Conservation (phyloP, 92 coral and sea anemone genomes). For the Plumapathes pennacea region DNA sequence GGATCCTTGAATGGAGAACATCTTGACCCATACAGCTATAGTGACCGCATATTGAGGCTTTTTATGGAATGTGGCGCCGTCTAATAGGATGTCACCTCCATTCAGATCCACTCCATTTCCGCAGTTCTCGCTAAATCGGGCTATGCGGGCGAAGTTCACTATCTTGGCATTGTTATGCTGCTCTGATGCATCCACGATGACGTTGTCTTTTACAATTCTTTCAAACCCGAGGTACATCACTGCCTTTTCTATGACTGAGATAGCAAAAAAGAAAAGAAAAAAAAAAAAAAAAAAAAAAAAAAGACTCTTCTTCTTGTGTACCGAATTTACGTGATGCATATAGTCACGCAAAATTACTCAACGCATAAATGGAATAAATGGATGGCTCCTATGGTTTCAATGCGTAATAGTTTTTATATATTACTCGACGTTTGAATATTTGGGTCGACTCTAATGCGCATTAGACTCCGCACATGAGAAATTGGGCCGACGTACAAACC, state of each 20-base stretch:
- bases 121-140: slow-evolving; percentile 87
- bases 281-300: background rate
- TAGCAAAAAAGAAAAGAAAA: background rate
- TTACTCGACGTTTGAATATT: too few species aligned
- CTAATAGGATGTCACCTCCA: slow-evolving; percentile 87
- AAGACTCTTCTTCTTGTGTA: background rate
- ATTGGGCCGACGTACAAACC: too few species aligned
- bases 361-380: too few species aligned
- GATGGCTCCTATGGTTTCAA: too few species aligned
- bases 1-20: slow-evolving; percentile 61
- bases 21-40: slow-evolving; percentile 86
- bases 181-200: slow-evolving; percentile 76
- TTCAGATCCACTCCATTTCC: slow-evolving; percentile 90
- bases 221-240: slow-evolving; percentile 91
- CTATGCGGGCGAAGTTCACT: slow-evolving; percentile 84
- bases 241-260: slow-evolving; percentile 73
- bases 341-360: too few species aligned
- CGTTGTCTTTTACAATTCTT: slow-evolving; percentile 67
- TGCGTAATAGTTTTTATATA: too few species aligned
- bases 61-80: slow-evolving; percentile 66
- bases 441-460: too few species aligned
- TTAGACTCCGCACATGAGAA: too few species aligned
- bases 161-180: slow-evolving; percentile 86
- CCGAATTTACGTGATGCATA: too few species aligned
- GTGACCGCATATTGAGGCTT: slow-evolving; percentile 84